Evolutionary conservation across 2,113 vertebrate genomes (phyloP), one percentile per base, ranked within the genome.

Genomic region (Sinocyclocheilus rhinocerous): DNA sequence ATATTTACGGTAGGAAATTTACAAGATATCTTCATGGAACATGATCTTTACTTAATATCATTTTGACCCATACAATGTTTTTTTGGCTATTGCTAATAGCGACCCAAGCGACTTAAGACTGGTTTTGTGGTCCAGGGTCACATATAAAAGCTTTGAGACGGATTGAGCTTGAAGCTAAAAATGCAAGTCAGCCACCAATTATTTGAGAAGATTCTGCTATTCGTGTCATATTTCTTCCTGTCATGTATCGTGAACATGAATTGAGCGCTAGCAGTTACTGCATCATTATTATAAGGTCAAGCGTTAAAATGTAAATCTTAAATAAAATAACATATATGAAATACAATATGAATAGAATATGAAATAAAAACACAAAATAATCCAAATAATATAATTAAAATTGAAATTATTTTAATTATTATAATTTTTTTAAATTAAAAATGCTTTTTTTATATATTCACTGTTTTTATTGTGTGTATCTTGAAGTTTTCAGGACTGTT

Each of bases 131-230:
- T 33, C 29, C 29, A 33, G 29, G 29, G 29, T 33, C 29, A 33
- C 29, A 33, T 33, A 85, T 63, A 80, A 70, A 83, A 36, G 48
- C 65, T 80, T 55, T 39, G 39, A 45, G 61, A 65, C 76, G 52
- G 4, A 69, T 59, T 59, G 10, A 75, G 69, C 36, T 42, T 52
- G 63, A 79, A 22, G 33, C 57, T 67, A 69, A 69, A 82, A 69
- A 45, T 48, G 57, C 39, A 5, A 29, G 67, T 81, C 36, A 42
- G 77, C 77, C 11, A n/a, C 4, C 2, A 39, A 48, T 45, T 18
- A 3, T 8, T 81, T 81, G 75, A 59, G 55, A 59, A 81, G 57
- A 24, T 45, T 76, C 73, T 76, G 33, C 73, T 50, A 1, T 33
- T 12, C 4, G 7, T 22, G 6, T 55, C 52, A 55, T 55, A 6